Evolutionary conservation across 64 coral and sea anemone genomes (phyloP), one percentile per base, ranked within the genome.

Genomic region (Hydrozoanthus tunicans): DNA sequence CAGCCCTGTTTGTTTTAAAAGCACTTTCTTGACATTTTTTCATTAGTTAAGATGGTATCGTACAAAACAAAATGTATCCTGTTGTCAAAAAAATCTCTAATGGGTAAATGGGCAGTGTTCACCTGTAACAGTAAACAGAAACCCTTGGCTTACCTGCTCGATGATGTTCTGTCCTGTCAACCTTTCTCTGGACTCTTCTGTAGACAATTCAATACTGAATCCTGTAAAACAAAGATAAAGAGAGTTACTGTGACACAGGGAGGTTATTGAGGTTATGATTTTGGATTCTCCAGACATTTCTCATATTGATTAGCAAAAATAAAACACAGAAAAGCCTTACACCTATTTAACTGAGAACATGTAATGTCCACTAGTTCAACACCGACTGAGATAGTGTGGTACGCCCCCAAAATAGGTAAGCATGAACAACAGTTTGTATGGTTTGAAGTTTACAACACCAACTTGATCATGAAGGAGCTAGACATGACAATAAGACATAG

Each of bases 391-490:
- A 86, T 69, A 95, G 88, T 5, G 91, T 90, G 23, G 93, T 93
- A 66, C 90, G 92, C 9, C 89, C 92, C 56, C 96, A 17, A 72
- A 93, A 85, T 81, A 98, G 55, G 94, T 89, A 10, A 93, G 62
- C 91, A 98, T 95, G 60, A 98, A 98, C 79, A 98, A 72, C 79
- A 94, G 84, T 89, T 98, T 98, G 70, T 89, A 93, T 12, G 94
- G 96, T 63, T 95, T 89, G 79, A 98, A 98, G 70, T 93, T 88
- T 53, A 98, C 94, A 58, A 98, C 96, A 86, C 96, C 96, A 64
- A 98, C 83, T 91, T 98, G 96, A 70, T 98, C 96, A 90, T 98
- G 94, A 59, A 98, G 96, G 72, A 98, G 94, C 96, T 98, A 53
- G 11, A 56, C 15, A 51, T 56, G 27, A 56, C 8, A 8, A 81